Evolutionary conservation across 2,113 vertebrate genomes (phyloP).

Genomic region (Phaetusa simplex): DNA sequence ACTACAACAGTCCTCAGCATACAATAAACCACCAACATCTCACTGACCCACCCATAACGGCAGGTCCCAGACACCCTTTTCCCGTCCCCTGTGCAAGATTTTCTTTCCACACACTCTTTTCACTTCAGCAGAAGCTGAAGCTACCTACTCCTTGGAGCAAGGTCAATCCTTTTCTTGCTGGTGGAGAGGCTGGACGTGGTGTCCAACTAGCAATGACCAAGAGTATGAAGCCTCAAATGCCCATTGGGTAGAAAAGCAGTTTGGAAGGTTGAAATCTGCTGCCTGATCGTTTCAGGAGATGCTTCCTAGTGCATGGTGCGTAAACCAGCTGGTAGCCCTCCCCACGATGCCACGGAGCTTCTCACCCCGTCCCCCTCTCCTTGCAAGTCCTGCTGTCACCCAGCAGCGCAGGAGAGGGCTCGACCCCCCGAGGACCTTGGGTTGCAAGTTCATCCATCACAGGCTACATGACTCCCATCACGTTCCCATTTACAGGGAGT

Average conservation of each 20-base stretch:
- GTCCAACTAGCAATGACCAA: background rate
- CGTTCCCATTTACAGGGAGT: background rate
- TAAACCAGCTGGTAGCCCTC: background rate
- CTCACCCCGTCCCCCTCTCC: background rate
- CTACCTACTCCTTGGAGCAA: background rate
- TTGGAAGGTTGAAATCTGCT: background rate
- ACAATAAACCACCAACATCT: background rate
- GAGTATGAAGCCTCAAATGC: background rate
- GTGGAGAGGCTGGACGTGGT: background rate
- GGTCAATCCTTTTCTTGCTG: background rate
- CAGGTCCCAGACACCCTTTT: background rate
- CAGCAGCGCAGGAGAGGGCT: background rate
- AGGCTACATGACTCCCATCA: background rate
- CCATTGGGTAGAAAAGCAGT: background rate
- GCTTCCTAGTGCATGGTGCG: background rate
- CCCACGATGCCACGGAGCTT: background rate
- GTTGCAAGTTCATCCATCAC: background rate
- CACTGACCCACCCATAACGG: background rate
- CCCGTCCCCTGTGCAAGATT: no score
- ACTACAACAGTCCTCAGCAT: background rate
- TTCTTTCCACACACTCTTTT: background rate
- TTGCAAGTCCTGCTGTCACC: background rate
- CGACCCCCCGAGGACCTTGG: background rate
- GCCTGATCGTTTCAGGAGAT: background rate
- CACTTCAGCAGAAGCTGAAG: background rate